These are phyloP conservation scores for Chaenodraco wilsoni DNA, from an alignment of 2,797 vertebrate genomes.

Conservation along the genomic window DNA sequence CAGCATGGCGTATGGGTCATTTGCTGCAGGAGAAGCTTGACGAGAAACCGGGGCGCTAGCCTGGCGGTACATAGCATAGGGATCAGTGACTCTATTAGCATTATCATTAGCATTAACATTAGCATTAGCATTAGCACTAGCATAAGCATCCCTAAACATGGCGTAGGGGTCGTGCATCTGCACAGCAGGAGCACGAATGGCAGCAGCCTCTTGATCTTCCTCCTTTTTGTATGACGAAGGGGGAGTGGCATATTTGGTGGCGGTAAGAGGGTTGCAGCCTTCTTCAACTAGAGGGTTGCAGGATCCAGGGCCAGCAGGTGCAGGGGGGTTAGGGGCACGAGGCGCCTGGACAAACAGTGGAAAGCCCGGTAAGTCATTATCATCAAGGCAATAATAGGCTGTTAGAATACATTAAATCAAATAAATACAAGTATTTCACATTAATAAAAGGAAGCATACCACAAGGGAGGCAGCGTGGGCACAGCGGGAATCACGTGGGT, in stretches of 20 bases:
- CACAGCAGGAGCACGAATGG: slow-evolving; percentile 62
- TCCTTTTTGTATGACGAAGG: slow-evolving; percentile 65
- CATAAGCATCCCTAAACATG: slow-evolving; percentile 71
- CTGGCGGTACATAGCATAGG: slow-evolving; percentile 73
- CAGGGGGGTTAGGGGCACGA: slow-evolving; percentile 57
- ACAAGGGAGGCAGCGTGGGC: slow-evolving; percentile 70
- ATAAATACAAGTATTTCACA: neutral
- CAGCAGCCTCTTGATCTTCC: slow-evolving; percentile 65
- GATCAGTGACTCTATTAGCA: slow-evolving; percentile 72
- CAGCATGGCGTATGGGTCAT: slow-evolving; percentile 63
- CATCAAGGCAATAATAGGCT: neutral
- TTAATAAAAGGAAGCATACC: slow-evolving; percentile 42
- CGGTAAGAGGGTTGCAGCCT: slow-evolving; percentile 83
- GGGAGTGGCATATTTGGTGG: slow-evolving; percentile 65
- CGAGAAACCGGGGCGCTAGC: slow-evolving; percentile 41
- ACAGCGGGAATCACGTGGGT: slow-evolving; percentile 81
- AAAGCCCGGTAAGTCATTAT: neutral
- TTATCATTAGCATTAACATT: slow-evolving; percentile 15
- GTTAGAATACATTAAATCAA: neutral
- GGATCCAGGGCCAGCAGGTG: slow-evolving; percentile 71
- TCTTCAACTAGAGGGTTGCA: slow-evolving; percentile 86
- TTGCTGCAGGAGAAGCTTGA: slow-evolving; percentile 42
- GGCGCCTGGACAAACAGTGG: slow-evolving; percentile 58
- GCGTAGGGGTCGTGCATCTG: slow-evolving; percentile 75
- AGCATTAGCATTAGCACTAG: slow-evolving; percentile 54